Evolutionary conservation across 2,888 invertebrate species (phyloP).

Genomic region (Drosophila acutilabella): DNA sequence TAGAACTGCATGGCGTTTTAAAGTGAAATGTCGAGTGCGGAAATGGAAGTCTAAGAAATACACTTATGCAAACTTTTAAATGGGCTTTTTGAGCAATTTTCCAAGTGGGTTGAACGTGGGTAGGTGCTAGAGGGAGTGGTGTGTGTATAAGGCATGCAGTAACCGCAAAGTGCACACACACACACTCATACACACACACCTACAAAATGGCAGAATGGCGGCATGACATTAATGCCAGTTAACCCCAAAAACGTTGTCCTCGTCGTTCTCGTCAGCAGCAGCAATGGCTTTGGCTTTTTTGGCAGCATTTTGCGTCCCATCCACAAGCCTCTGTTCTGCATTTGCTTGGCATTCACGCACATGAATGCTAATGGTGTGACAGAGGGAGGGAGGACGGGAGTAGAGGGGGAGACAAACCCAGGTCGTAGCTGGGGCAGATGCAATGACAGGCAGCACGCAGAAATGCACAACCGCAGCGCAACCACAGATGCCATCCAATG

Average conservation of each 20-base stretch:
- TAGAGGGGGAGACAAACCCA: constrained; percentile 4
- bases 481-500: constrained; percentile 49
- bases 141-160: constrained; percentile 36
- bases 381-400: neutral
- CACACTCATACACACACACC: constrained; percentile 57
- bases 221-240: constrained; percentile 80
- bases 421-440: constrained; percentile 16
- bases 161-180: constrained; percentile 62
- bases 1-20: constrained; percentile 37
- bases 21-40: constrained; percentile 35
- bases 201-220: constrained; percentile 62
- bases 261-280: constrained; percentile 69
- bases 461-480: constrained; percentile 75
- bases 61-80: constrained; percentile 57
- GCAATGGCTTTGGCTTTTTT: constrained; percentile 67
- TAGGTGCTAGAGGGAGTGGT: neutral
- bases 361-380: constrained; percentile 74
- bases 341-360: constrained; percentile 56
- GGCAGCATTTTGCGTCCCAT: constrained; percentile 54
- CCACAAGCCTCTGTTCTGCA: neutral
- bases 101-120: constrained; percentile 50
- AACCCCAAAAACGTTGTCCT: constrained; percentile 75
- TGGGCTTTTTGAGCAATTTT: constrained; percentile 69
- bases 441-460: constrained; percentile 71
- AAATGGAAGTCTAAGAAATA: constrained; percentile 47